Evolutionary conservation across 2,797 vertebrate genomes (phyloP).

Genomic region (Chelmon rostratus): DNA sequence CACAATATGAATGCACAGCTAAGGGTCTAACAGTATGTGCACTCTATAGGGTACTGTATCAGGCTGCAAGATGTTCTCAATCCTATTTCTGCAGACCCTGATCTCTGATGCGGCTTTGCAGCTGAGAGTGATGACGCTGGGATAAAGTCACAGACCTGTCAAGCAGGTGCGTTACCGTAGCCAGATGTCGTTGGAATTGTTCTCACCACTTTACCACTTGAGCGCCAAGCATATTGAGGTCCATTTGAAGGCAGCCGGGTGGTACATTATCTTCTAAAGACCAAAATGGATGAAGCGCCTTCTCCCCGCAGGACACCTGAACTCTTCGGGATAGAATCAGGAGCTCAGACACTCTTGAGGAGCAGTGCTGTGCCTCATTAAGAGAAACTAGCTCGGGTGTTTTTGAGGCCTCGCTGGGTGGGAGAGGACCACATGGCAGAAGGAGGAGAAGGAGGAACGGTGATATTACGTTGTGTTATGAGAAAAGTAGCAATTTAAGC

Average conservation of each 20-base stretch:
- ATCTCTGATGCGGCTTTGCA: background rate
- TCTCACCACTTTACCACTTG: no score
- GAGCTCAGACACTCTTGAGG: background rate
- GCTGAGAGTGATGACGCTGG: background rate
- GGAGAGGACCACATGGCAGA: background rate
- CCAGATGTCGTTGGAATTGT: conserved; percentile 14
- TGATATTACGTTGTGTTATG: background rate
- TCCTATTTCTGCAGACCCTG: background rate
- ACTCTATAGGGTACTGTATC: background rate
- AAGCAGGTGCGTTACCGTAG: background rate
- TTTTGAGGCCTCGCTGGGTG: background rate
- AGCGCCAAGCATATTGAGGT: no score
- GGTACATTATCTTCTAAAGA: background rate
- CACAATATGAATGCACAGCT: background rate
- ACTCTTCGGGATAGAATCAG: background rate
- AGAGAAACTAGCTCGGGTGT: background rate
- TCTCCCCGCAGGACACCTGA: background rate
- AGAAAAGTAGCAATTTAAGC: conserved; percentile 1
- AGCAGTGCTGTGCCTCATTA: conserved; percentile 25
- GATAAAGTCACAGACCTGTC: conserved; percentile 9
- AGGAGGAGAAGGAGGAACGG: background rate
- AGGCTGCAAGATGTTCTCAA: background rate
- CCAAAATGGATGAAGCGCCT: background rate
- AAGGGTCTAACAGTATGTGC: background rate
- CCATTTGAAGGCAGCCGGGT: no score